Evolutionary conservation across 1,140 invertebrate species (phyloP), one percentile per base, ranked within the genome.

Genomic region (Drosophila nikananu): DNA sequence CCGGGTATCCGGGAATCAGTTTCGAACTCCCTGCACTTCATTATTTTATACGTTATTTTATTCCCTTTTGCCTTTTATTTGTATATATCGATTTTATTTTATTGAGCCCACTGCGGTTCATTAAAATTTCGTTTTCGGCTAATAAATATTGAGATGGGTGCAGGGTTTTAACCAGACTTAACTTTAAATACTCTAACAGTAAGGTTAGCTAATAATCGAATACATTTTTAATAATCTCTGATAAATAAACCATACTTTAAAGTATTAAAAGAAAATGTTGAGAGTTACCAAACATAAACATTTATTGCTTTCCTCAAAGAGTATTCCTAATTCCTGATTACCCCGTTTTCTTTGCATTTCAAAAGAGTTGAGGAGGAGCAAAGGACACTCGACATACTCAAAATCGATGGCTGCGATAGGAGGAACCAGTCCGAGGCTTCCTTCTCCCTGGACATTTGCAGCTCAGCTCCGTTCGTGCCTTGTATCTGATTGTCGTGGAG

Each of bases 111-210:
- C 46, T n/a, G 65, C 57, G 72, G 83, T 87, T 87, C 83, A 87
- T 87, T 87, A 87, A 87, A 87, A 87, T 87, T 86, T 87, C 77
- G 76, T 83, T 87, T 86, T 89, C 61, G 77, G 77, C 80, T 87
- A 87, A 87, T 87, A 87, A 87, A 87, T 87, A 87, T 87, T 71
- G 25, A 57, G 72, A 21, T 68, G 21, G 17, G 4, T 70, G 23
- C 32, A 55, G 57, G 39, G 32, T 48, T 23, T 35, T 35, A 4
- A 1, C 13, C 15, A 49, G 15, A 4, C 15, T 57, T 48, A 13
- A 1, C 13, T 35, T 23, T 35, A 17, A 32, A 61, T 67, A 67
- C 64, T 42, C 64, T 66, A n/a, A 15, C 3, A 9, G 0, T n/a
- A n/a, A 19, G 3, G 1, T 15, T 17, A 21, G 19, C 12, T 15